Base-by-base conservation (phyloP, 2,888 invertebrate species). In the Deroplatys truncata region DNA sequence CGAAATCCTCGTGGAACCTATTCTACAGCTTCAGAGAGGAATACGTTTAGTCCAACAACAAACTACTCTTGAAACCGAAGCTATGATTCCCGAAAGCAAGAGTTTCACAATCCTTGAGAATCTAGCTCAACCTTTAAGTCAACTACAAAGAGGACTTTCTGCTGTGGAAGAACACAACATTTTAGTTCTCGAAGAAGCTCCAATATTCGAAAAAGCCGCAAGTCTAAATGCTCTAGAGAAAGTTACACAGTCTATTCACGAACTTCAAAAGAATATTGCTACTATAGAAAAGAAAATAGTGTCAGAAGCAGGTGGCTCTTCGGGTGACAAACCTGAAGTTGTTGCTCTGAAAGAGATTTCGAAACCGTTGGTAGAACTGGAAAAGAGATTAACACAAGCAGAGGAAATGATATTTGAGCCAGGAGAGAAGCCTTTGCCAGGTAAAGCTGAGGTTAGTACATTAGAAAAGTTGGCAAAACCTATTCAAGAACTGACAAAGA, bases 1-100 rank as follows among this genome's bases (percentile, higher is more conserved):
- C 25, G 94, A 94, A 91, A 93, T 93, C 9, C 92, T 89, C 49
- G 84, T 88, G 8, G 56, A 85, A 28, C 89, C 90, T 29, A 88
- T 90, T 35, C 56, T 89, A 29, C 89, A 90, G 28, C 72, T 90
- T 28, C 89, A 89, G 28, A 89, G 88, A 31, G 88, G 83, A 20
- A 93, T 94, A 20, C 92, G 93, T n/a, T 90, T 91, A 84, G 91
- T 92, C 72, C 92, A 92, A 83, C 92, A 93, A 87, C 92, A 93
- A 49, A 83, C 82, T 28, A 35, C 28, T 43, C 31, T 43, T 28
- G 86, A 89, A 13, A 85, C 89, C 15, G 89, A 85, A n/a, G 43
- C 72, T 8, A 20, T 4, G 20, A 4, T 72, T 72, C 49, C 16
- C 9, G 20, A 20, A 28, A 82, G n/a, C 28, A 87, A 83, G 15